Conservation (phyloP, 2,113 vertebrate genomes). For the Gallinago jamesoni region DNA sequence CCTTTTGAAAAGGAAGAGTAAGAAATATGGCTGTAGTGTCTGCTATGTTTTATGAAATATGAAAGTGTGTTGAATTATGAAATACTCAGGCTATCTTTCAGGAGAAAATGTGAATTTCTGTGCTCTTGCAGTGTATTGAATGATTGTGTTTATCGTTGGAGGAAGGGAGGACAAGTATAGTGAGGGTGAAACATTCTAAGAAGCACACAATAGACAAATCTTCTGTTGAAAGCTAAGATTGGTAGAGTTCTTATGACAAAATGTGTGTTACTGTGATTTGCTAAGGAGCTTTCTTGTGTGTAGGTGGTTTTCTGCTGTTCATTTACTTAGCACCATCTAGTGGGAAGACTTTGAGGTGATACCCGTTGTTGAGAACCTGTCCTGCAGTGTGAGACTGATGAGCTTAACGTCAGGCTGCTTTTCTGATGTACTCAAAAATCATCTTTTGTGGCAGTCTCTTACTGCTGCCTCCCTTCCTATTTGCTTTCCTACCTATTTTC, state of each 20-base stretch:
- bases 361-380: fast-evolving
- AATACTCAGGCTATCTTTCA: background rate
- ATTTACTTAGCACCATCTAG: background rate
- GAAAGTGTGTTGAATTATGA: background rate
- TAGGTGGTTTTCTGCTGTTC: background rate
- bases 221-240: background rate
- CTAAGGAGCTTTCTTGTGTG: background rate
- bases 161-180: background rate
- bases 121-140: background rate
- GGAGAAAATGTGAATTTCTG: background rate
- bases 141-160: background rate
- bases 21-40: background rate
- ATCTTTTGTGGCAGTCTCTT: background rate
- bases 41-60: background rate
- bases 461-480: background rate
- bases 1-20: background rate
- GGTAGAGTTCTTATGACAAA: background rate
- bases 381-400: background rate
- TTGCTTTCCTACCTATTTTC: background rate
- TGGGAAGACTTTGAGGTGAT: background rate
- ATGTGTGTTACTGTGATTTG: too few species aligned
- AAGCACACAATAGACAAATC: background rate
- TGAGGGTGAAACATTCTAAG: background rate
- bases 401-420: background rate
- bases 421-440: background rate